These are phyloP conservation scores for Gisinianus flammeolus DNA, from an alignment of 2,888 invertebrate genomes.

Conservation along the genomic window DNA sequence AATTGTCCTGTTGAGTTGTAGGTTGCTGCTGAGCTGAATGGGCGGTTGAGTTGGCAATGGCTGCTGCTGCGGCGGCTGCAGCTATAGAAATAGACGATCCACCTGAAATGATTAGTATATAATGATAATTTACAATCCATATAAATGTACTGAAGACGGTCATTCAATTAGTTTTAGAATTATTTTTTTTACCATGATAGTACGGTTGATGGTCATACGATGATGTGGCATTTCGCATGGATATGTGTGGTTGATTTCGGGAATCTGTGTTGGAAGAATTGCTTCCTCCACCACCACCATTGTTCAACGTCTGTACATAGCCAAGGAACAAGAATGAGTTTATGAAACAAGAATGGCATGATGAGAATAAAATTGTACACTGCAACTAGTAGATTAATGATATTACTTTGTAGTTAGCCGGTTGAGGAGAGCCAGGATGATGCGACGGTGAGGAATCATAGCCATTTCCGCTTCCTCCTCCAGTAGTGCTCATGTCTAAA, in stretches of 20 bases:
- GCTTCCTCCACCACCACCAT: neutral
- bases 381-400: neutral
- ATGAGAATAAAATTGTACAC: too few species aligned
- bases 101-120: too few species aligned
- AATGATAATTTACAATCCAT: too few species aligned
- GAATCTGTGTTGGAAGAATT: neutral
- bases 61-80: slow-evolving; percentile 28
- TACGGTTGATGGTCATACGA: slow-evolving; percentile 41
- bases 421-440: slow-evolving; percentile 41
- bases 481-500: slow-evolving; percentile 37
- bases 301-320: too few species aligned
- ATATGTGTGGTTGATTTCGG: slow-evolving; percentile 38
- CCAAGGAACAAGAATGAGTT: too few species aligned
- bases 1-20: slow-evolving; percentile 32
- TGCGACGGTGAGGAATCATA: slow-evolving; percentile 42
- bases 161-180: too few species aligned
- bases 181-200: too few species aligned
- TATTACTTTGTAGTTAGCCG: slow-evolving; percentile 30
- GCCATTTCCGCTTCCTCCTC: slow-evolving; percentile 40
- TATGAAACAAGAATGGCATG: too few species aligned
- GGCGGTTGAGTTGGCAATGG: slow-evolving; percentile 39
- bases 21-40: slow-evolving; percentile 19
- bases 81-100: slow-evolving; percentile 25
- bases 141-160: too few species aligned
- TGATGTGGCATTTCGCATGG: slow-evolving; percentile 7